Conservation (phyloP, 2,888 invertebrate species). For the Rapana venosa region DNA sequence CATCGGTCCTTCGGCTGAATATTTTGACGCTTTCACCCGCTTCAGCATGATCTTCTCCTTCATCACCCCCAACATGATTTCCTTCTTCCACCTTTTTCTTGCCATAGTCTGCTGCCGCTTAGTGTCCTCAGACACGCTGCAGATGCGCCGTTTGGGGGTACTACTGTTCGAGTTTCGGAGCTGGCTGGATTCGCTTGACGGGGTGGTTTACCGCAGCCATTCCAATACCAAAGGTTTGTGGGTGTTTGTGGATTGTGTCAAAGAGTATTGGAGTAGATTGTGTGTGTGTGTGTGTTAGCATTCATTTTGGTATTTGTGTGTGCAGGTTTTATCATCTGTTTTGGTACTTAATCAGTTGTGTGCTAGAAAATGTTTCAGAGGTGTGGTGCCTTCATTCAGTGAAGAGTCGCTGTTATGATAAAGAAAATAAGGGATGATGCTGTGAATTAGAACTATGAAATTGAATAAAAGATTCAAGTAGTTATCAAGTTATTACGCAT, state of each 20-base stretch:
- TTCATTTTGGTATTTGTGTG: too few relatives aligned
- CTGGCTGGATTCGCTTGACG: constrained; percentile 91
- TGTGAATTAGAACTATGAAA: too few relatives aligned
- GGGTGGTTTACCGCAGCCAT: constrained; percentile 89
- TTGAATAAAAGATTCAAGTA: too few relatives aligned
- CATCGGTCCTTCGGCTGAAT: constrained; percentile 87
- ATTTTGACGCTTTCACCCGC: constrained; percentile 84
- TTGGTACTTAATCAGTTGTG: too few relatives aligned
- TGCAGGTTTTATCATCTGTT: too few relatives aligned
- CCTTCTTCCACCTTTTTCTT: constrained; percentile 87
- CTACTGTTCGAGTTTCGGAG: constrained; percentile 89
- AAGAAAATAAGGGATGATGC: too few relatives aligned
- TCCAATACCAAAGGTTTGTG: constrained; percentile 51
- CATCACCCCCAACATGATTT: constrained; percentile 91
- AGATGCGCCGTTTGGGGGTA: constrained; percentile 86
- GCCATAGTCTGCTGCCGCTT: constrained; percentile 87
- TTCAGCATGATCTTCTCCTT: constrained; percentile 81
- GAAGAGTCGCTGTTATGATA: too few relatives aligned
- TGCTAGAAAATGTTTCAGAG: too few relatives aligned
- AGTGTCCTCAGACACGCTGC: constrained; percentile 86
- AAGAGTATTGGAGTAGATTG: neutral
- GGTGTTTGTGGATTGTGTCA: neutral
- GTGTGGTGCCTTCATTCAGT: too few relatives aligned
- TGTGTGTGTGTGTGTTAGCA: neutral
- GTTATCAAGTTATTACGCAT: too few relatives aligned